Evolutionary conservation across 2,113 vertebrate species (phyloP), one percentile per base, ranked within the genome.

Genomic region (Amia ocellicauda): DNA sequence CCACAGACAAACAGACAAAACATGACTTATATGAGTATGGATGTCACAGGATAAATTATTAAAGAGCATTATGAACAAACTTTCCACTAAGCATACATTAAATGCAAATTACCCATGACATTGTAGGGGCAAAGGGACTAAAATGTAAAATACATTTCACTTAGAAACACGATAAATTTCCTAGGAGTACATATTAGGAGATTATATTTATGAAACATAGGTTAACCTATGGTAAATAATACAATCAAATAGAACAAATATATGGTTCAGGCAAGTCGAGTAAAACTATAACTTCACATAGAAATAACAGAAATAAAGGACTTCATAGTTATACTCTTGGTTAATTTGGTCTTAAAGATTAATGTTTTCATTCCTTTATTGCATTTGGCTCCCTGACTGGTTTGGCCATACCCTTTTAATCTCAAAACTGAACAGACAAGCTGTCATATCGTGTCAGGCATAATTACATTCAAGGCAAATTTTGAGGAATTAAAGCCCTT

Each of bases 41-140:
- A 52, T 52, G 50, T 52, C 50, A 52, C 50, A 10, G 50, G 50
- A 56, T 31, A 56, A 31, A 56, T 56, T n/a, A 31, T 31, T 56
- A 56, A 52, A 56, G 24, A 19, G 27, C 27, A 56, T 56, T 56
- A 14, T 7, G 29, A 56, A 56, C n/a, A 28, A 29, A n/a, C 53
- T 31, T 56, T 56, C n/a, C 24, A 56, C 53, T 31, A 56, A 19
- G 11, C 17, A 24, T 26, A 56, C 4, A 19, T 29, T 56, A 56
- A 56, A 56, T 56, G 53, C 53, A 56, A 56, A 56, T 31, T 29
- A 10, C 29, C 53, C n/a, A 24, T 56, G 53, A 17, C 53, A 56
- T 31, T 53, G 51, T 16, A 26, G 51, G 51, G 27, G 51, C 23
- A 26, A 26, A 14, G 23, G 23, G 51, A 29, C 26, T 16, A 19